Evolutionary conservation across 2,113 vertebrate species (phyloP).

Genomic region (Cygnus buccinator): DNA sequence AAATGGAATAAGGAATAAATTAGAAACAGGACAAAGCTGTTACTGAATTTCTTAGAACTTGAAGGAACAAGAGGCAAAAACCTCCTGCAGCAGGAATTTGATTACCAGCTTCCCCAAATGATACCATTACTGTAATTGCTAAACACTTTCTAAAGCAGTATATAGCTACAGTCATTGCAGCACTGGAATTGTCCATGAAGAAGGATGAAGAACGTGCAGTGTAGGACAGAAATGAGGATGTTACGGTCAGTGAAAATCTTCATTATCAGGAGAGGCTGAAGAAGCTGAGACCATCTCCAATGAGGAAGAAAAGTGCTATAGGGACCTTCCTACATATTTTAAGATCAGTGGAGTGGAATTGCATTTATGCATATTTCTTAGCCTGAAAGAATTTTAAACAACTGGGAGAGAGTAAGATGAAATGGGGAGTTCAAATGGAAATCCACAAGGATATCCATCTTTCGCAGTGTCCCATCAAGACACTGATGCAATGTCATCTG

Average conservation of each 20-base stretch:
- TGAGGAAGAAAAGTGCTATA: background rate
- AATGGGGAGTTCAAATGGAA: background rate
- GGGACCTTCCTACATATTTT: background rate
- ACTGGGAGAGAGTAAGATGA: background rate
- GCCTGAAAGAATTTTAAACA: background rate
- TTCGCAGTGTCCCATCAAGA: background rate
- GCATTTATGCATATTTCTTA: background rate
- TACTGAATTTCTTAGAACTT: background rate
- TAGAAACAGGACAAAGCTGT: constrained; percentile 1
- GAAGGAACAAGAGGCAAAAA: constrained; percentile 11
- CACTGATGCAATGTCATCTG: background rate
- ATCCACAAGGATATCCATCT: background rate
- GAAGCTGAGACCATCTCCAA: background rate
- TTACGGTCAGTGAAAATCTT: background rate
- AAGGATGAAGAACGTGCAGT: background rate
- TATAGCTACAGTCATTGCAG: background rate
- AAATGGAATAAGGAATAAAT: constrained; percentile 29
- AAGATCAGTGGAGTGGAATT: background rate
- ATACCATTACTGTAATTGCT: background rate
- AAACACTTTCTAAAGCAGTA: background rate
- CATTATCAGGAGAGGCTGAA: background rate
- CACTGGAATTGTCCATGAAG: background rate
- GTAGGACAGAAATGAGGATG: background rate
- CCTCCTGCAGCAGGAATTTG: background rate
- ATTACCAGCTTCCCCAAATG: background rate